Conservation (phyloP, 1,140 invertebrate genomes). For the Heliconius hermathena region DNA sequence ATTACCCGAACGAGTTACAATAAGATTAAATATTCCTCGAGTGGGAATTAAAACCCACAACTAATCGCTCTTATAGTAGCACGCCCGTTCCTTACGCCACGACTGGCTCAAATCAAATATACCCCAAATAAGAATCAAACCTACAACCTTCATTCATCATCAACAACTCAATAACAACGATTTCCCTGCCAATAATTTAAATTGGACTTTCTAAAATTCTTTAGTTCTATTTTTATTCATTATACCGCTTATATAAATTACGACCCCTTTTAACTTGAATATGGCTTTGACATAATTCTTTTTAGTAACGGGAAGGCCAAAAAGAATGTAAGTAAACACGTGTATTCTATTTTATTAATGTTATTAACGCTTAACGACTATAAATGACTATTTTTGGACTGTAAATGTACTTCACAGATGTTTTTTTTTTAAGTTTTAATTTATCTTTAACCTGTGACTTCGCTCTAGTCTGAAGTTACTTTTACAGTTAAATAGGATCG, state of each 20-base stretch:
- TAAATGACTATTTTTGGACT: slow-evolving; percentile 6
- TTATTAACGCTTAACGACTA: slow-evolving; percentile 22
- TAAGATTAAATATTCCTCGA: too few species aligned
- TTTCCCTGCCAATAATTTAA: neutral
- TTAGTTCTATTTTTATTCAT: neutral
- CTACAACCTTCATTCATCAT: too few species aligned
- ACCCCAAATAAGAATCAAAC: too few species aligned
- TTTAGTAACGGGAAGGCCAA: slow-evolving; percentile 23
- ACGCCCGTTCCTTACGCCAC: too few species aligned
- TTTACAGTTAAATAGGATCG: too few species aligned
- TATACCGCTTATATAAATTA: slow-evolving; percentile 3
- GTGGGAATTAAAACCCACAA: too few species aligned
- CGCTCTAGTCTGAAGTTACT: too few species aligned
- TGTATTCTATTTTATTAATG: slow-evolving; percentile 29
- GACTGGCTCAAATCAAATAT: too few species aligned
- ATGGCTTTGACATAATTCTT: slow-evolving; percentile 24
- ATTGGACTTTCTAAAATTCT: neutral
- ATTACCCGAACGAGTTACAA: neutral
- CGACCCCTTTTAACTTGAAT: slow-evolving; percentile 13
- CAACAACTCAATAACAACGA: neutral
- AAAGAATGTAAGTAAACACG: slow-evolving; percentile 27
- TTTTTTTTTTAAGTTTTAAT: neutral
- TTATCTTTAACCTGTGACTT: too few species aligned
- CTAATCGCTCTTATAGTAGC: too few species aligned
- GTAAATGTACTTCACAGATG: neutral